Conservation (phyloP, 2,888 invertebrate species). For the Choristoneura rosaceana region DNA sequence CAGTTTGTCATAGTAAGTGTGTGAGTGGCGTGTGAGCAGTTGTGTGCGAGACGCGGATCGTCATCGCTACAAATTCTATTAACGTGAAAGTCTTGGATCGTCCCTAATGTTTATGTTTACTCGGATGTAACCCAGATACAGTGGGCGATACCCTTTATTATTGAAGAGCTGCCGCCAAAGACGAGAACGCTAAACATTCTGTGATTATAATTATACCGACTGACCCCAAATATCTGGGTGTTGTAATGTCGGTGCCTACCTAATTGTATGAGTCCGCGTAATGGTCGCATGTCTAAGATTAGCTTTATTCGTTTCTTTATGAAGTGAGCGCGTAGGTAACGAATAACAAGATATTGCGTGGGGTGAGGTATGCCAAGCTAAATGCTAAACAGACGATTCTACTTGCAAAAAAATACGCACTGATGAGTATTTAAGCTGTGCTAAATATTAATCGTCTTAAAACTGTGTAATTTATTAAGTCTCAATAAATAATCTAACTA, state of each 20-base stretch:
- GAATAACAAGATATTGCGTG: constrained; percentile 4
- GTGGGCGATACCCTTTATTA: constrained; percentile 50
- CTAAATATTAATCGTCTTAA: too few species aligned
- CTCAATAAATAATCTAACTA: neutral
- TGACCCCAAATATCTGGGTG: constrained; percentile 40
- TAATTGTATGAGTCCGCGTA: constrained; percentile 21
- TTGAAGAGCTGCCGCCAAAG: constrained; percentile 41
- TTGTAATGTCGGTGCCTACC: constrained; percentile 15
- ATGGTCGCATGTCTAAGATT: constrained; percentile 28
- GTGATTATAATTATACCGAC: constrained; percentile 37
- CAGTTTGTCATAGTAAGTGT: constrained; percentile 5
- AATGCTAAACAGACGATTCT: too few species aligned
- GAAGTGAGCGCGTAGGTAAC: constrained; percentile 8
- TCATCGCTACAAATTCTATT: constrained; percentile 48
- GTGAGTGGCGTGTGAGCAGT: neutral
- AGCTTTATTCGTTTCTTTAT: constrained; percentile 17
- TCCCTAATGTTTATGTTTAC: constrained; percentile 67
- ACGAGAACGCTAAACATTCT: constrained; percentile 39
- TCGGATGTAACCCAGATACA: constrained; percentile 65
- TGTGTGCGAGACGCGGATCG: constrained; percentile 18
- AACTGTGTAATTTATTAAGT: too few species aligned
- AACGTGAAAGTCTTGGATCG: constrained; percentile 62
- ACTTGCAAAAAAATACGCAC: neutral
- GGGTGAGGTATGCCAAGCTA: neutral
- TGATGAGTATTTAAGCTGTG: too few species aligned